These are phyloP conservation scores for Hippasteria phrygiana DNA, from an alignment of 53 echinoderm and acorn worm species.

Conservation along the genomic window DNA sequence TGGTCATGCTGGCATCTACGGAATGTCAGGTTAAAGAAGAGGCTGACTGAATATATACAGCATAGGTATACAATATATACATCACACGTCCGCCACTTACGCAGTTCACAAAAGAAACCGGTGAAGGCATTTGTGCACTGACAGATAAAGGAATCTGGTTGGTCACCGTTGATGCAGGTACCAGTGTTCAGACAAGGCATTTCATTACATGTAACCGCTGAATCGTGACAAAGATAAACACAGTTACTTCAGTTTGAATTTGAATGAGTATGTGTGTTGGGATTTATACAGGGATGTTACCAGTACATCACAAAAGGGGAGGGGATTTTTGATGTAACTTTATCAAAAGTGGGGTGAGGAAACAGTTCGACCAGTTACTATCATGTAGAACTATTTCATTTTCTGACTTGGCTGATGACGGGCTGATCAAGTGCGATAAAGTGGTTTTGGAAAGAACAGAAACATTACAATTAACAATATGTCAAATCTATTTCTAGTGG, in stretches of 20 bases:
- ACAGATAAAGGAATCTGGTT: slow-evolving; percentile 48
- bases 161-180: slow-evolving; percentile 53
- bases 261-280: too few species aligned
- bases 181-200: slow-evolving; percentile 75
- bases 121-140: slow-evolving; percentile 50
- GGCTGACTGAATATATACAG: neutral
- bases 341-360: too few species aligned
- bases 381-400: too few species aligned
- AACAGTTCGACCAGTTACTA: too few species aligned
- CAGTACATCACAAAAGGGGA: too few species aligned
- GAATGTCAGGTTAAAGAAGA: neutral
- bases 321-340: too few species aligned
- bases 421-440: too few species aligned
- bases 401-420: too few species aligned
- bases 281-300: too few species aligned
- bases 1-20: neutral
- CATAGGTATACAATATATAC: neutral
- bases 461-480: too few species aligned
- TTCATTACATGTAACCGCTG: slow-evolving; percentile 56
- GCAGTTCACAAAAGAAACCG: slow-evolving; percentile 41
- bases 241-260: neutral
- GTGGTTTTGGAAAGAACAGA: too few species aligned
- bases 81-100: slow-evolving; percentile 26
- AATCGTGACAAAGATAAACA: slow-evolving; percentile 29
- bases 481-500: too few species aligned